A percentile compares a stretch with the other conserved stretches of the same genome.
phyloP scores from a whole-genome alignment of 2,797 vertebrate species.

The Netta rufina region DNA sequence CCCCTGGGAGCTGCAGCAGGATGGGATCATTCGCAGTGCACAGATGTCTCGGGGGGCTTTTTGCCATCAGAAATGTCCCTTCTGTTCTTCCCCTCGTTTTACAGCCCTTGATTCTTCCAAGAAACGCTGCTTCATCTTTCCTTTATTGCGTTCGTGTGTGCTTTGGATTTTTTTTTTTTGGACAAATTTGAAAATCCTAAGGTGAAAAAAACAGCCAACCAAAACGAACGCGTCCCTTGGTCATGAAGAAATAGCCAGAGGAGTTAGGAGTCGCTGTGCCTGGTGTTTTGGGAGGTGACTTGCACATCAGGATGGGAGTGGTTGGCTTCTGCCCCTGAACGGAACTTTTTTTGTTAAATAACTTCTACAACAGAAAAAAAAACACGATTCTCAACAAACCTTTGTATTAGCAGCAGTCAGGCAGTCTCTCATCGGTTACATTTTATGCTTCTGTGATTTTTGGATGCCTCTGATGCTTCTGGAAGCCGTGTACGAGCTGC shows the following conservation, averaged over 20 bases:
- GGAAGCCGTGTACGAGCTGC: neutral
- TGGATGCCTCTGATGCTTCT: neutral
- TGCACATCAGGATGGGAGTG: neutral
- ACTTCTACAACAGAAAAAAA: neutral
- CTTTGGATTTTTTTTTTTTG: neutral
- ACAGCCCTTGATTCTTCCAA: neutral
- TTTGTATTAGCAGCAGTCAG: neutral
- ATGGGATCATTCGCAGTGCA: neutral
- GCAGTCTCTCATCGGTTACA: neutral
- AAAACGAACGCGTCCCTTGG: neutral
- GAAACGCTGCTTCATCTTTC: neutral
- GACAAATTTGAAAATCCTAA: neutral
- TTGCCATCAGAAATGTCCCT: neutral
- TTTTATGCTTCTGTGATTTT: neutral
- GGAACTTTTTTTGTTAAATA: neutral
- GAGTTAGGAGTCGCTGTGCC: neutral
- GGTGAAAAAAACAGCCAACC: neutral
- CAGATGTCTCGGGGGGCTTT: no score
- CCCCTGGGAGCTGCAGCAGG: neutral
- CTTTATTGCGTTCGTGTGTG: rapidly evolving
- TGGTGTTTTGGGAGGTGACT: neutral
- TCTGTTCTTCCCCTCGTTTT: neutral
- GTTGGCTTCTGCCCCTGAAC: neutral
- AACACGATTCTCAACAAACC: neutral
- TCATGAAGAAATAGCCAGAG: neutral